These are phyloP conservation scores for Cerceris rybyensis DNA, from an alignment of 2,888 invertebrate species.

Conservation along the genomic window DNA sequence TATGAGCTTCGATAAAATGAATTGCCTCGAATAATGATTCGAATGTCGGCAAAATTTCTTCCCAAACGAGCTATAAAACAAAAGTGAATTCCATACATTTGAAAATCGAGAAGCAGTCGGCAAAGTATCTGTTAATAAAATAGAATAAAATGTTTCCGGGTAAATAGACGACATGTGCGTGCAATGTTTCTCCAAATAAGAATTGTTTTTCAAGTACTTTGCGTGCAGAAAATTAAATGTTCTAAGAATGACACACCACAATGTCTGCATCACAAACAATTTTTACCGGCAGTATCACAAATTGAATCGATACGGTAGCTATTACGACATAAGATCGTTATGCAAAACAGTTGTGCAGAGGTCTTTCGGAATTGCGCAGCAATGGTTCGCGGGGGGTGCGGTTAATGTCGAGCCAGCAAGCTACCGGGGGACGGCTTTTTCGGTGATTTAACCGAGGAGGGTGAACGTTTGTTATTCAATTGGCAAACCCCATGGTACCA, in stretches of 20 bases:
- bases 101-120: neutral
- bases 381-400: constrained; percentile 76
- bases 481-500: constrained; percentile 73
- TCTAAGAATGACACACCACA: constrained; percentile 27
- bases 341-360: constrained; percentile 73
- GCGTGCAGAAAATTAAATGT: constrained; percentile 24
- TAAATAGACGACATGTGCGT: no score
- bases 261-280: constrained; percentile 61
- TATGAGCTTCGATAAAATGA: constrained; percentile 60
- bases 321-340: constrained; percentile 80
- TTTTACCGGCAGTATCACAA: constrained; percentile 57
- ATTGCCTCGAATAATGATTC: constrained; percentile 37
- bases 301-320: constrained; percentile 79
- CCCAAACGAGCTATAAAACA: constrained; percentile 6
- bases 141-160: no score
- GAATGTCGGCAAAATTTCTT: constrained; percentile 31
- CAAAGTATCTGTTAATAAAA: neutral
- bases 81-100: no score
- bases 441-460: constrained; percentile 78
- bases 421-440: constrained; percentile 72
- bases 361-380: constrained; percentile 49
- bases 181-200: no score
- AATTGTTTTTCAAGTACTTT: neutral
- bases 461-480: constrained; percentile 81
- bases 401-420: constrained; percentile 75